Evolutionary conservation across 2,113 vertebrate species (phyloP).

Genomic region (Regulus satrapa): DNA sequence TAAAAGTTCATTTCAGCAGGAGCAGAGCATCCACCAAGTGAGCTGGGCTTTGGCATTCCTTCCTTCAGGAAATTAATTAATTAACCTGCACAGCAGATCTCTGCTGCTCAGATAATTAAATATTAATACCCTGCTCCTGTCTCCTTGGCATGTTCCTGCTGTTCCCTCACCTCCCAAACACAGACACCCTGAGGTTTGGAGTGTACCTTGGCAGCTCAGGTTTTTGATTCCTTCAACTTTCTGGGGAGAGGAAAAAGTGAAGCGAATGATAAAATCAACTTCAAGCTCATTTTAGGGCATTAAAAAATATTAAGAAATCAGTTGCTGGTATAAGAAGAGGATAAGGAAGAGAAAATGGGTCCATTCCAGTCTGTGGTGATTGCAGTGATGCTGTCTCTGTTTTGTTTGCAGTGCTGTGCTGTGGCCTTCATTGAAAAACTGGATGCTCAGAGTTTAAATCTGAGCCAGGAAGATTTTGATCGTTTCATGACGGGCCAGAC

Average conservation of each 20-base stretch:
- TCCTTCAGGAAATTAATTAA: not conserved
- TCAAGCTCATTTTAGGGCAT: not conserved
- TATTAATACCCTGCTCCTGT: not conserved
- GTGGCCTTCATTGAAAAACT: conserved; percentile 96
- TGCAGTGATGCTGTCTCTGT: not conserved
- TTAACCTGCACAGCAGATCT: not conserved
- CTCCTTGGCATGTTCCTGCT: not conserved
- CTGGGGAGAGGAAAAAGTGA: not conserved
- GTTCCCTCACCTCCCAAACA: not conserved
- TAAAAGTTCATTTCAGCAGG: not conserved
- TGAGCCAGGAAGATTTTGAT: conserved; percentile 93
- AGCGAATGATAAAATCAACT: not conserved
- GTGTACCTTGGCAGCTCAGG: accelerated
- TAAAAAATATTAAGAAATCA: not conserved
- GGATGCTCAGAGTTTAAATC: conserved; percentile 92
- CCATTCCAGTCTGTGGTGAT: not conserved
- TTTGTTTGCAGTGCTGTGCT: conserved; percentile 85
- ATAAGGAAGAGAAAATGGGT: accelerated
- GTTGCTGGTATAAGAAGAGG: not conserved
- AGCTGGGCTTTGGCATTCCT: not conserved
- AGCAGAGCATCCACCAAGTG: not conserved
- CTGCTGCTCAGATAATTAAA: not conserved
- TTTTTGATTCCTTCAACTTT: not conserved
- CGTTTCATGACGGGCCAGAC: conserved; percentile 93
- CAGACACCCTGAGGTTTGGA: not conserved